Conservation (phyloP, 1,140 invertebrate species). For the Ganaspis sp. region DNA sequence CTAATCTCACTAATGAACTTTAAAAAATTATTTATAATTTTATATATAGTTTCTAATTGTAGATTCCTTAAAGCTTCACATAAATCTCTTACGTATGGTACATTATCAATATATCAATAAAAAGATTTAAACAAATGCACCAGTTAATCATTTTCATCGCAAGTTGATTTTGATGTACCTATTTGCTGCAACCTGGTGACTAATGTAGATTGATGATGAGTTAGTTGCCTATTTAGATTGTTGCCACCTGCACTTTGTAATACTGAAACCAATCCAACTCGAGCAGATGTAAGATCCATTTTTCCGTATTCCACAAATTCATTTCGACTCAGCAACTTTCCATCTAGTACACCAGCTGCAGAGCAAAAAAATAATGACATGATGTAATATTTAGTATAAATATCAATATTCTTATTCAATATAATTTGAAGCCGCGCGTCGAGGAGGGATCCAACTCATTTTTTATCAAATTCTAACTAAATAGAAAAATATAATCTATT, state of each 20-base stretch:
- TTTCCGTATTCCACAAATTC: conserved; percentile 81
- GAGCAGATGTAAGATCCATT: conserved; percentile 79
- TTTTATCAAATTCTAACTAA: no score
- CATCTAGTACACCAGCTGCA: conserved; percentile 82
- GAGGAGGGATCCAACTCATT: no score
- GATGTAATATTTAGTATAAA: no score
- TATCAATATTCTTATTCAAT: no score
- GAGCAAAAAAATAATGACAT: conserved; percentile 54
- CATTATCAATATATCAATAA: conserved; percentile 70
- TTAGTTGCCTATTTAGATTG: conserved; percentile 81
- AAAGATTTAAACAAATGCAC: conserved; percentile 70
- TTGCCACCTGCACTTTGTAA: conserved; percentile 79
- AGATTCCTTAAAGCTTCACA: conserved; percentile 69
- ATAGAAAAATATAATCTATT: no score
- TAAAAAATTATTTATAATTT: conserved; percentile 61
- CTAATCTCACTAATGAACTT: conserved; percentile 48
- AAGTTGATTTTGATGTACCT: conserved; percentile 65
- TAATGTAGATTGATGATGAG: conserved; percentile 81
- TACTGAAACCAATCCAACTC: conserved; percentile 80
- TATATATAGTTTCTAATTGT: conserved; percentile 33
- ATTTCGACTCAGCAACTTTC: conserved; percentile 80
- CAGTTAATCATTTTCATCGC: conserved; percentile 60
- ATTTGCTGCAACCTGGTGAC: conserved; percentile 80
- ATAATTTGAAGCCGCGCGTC: no score
- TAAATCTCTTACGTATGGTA: conserved; percentile 68